These are phyloP conservation scores for Clarias platycephalus DNA, from an alignment of 2,797 vertebrate genomes.

Conservation along the genomic window DNA sequence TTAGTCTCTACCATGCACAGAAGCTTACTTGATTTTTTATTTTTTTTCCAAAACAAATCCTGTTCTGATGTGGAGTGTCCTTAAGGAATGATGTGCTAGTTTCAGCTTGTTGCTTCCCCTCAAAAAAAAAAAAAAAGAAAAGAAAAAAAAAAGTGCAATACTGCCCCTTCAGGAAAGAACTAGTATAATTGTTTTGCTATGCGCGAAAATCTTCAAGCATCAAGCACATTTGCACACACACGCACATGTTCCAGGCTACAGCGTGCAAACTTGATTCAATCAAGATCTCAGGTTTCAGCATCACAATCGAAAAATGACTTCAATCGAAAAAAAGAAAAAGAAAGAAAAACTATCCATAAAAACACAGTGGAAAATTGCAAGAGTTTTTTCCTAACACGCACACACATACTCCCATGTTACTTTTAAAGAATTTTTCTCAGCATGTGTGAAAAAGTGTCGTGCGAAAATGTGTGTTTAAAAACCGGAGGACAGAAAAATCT, in stretches of 20 bases:
- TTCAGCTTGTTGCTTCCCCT: constrained; percentile 58
- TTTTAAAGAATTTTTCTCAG: constrained; percentile 65
- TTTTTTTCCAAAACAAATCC: constrained; percentile 18
- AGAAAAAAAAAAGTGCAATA: constrained; percentile 52
- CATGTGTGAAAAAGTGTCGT: constrained; percentile 24
- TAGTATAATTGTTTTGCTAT: constrained; percentile 40
- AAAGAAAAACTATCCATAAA: too few relatives aligned
- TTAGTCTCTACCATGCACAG: not conserved
- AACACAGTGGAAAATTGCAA: not conserved
- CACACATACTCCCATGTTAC: constrained; percentile 49
- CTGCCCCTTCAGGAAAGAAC: constrained; percentile 63
- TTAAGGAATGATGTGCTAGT: constrained; percentile 67
- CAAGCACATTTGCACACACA: constrained; percentile 35
- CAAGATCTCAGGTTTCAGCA: constrained; percentile 5
- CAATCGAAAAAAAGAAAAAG: not conserved
- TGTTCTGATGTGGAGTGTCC: constrained; percentile 59
- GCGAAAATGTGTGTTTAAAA: constrained; percentile 63
- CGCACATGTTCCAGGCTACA: not conserved
- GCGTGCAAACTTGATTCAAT: not conserved
- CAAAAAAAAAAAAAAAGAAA: not conserved
- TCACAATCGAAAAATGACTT: not conserved
- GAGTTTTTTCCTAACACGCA: not conserved
- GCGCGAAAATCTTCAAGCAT: constrained; percentile 36
- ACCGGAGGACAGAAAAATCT: constrained; percentile 60
- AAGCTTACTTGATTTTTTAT: not conserved